Percentiles rank a stretch among this genome's conserved stretches.
Evolutionary conservation across 1,140 invertebrate genomes (phyloP).

Genomic region (Cotesia vestalis): DNA sequence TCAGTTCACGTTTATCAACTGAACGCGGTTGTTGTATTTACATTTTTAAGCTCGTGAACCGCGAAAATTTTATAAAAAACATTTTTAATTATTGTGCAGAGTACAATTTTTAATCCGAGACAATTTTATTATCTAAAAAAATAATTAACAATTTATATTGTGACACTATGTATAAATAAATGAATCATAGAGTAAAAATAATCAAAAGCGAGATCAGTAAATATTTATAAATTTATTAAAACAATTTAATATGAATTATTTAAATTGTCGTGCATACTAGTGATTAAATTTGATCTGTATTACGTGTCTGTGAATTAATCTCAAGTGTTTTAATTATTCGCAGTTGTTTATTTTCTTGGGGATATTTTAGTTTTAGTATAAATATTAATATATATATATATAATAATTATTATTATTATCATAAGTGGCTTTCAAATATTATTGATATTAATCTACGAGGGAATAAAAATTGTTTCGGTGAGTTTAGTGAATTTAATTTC

Average conservation of each 20-base stretch:
- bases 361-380: not conserved
- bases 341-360: not conserved
- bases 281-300: slow-evolving; percentile 6
- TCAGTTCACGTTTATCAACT: slow-evolving; percentile 25
- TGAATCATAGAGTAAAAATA: not conserved
- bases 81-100: not conserved
- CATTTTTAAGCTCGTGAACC: not conserved
- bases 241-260: not conserved
- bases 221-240: not conserved
- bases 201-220: not conserved
- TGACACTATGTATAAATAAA: too few species aligned
- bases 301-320: slow-evolving; percentile 6
- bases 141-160: too few species aligned
- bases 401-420: too few species aligned
- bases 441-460: too few species aligned
- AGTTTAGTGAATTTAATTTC: too few species aligned
- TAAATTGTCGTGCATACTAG: not conserved
- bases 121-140: too few species aligned
- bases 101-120: too few species aligned
- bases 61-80: not conserved
- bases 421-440: too few species aligned
- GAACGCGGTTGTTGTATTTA: slow-evolving; percentile 6
- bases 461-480: too few species aligned
- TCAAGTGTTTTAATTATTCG: not conserved
- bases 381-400: not conserved